These are phyloP conservation scores for Tilapia sparmanii DNA, from an alignment of 2,113 vertebrate genomes.

Conservation along the genomic window DNA sequence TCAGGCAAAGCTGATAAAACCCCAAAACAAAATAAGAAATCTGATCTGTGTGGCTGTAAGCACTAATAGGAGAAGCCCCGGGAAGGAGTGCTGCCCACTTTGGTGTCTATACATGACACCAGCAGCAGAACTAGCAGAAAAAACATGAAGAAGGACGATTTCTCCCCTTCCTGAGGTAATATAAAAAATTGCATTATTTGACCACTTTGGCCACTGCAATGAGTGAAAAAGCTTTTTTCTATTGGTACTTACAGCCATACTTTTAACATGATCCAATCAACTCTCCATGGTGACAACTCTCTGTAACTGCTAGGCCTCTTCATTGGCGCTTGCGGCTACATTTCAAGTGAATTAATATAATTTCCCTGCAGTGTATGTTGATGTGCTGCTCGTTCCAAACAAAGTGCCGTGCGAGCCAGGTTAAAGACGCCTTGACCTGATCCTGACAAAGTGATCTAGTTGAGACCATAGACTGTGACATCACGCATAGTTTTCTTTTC, in stretches of 20 bases:
- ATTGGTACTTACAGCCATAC: background rate
- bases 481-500: background rate
- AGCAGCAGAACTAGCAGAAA: background rate
- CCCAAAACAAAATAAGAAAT: background rate
- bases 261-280: background rate
- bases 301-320: background rate
- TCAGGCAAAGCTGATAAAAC: background rate
- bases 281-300: background rate
- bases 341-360: background rate
- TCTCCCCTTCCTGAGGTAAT: rapidly evolving
- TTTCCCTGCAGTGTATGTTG: background rate
- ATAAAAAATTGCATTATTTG: background rate
- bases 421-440: background rate
- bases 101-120: background rate
- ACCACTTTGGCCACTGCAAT: background rate
- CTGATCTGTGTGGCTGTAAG: background rate
- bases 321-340: background rate
- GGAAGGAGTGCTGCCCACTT: background rate
- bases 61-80: background rate
- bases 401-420: background rate
- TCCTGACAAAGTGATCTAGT: background rate
- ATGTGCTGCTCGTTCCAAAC: background rate
- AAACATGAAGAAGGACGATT: rapidly evolving
- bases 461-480: background rate
- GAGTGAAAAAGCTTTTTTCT: background rate